Conservation (phyloP, 2,888 invertebrate species). For the Eremobia ochroleuca region DNA sequence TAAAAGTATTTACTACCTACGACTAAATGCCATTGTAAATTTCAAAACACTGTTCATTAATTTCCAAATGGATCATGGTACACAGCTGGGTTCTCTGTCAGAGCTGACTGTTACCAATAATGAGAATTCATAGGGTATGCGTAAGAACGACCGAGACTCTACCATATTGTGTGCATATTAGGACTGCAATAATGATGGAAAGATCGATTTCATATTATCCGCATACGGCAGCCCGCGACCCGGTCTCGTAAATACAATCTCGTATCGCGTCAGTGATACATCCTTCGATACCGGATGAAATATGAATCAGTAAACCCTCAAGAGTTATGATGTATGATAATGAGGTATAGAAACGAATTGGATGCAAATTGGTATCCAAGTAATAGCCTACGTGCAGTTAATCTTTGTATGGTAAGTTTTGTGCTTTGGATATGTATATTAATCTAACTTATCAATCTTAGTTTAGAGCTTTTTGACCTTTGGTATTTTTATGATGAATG, state of each 20-base stretch:
- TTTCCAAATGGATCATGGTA: slow-evolving; percentile 55
- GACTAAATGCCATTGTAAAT: slow-evolving; percentile 33
- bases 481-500: slow-evolving; percentile 30
- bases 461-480: slow-evolving; percentile 31
- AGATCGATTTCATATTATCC: slow-evolving; percentile 80
- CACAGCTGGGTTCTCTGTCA: slow-evolving; percentile 37
- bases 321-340: slow-evolving; percentile 86
- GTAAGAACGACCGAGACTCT: slow-evolving; percentile 70
- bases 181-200: slow-evolving; percentile 75
- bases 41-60: slow-evolving; percentile 54
- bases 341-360: slow-evolving; percentile 74
- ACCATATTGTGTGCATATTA: slow-evolving; percentile 75
- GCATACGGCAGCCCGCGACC: slow-evolving; percentile 76
- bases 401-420: slow-evolving; percentile 62
- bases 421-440: slow-evolving; percentile 53
- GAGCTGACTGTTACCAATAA: slow-evolving; percentile 49
- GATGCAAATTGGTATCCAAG: slow-evolving; percentile 74
- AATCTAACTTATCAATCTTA: slow-evolving; percentile 51
- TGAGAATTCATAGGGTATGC: slow-evolving; percentile 60
- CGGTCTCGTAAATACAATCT: slow-evolving; percentile 85
- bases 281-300: slow-evolving; percentile 86
- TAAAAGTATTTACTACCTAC: slow-evolving; percentile 19
- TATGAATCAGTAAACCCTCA: slow-evolving; percentile 82
- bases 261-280: slow-evolving; percentile 84
- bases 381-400: slow-evolving; percentile 76